phyloP scores from a whole-genome alignment of 2,888 invertebrate species.

The Chloroclysta siterata region DNA sequence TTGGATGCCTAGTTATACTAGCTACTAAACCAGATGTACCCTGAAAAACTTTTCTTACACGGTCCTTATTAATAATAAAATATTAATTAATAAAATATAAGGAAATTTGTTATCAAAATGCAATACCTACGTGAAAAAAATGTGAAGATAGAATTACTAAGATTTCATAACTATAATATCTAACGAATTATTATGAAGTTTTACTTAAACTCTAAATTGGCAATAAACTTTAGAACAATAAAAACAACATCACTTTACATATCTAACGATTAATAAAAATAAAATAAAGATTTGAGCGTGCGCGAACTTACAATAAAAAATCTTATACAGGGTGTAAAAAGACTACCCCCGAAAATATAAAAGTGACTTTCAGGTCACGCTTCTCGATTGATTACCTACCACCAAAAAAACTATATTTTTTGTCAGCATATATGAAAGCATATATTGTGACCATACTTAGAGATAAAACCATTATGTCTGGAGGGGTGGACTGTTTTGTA shows the following conservation, averaged over 20 bases:
- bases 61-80: not conserved
- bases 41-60: constrained; percentile 1
- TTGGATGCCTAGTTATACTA: not conserved
- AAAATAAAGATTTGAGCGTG: constrained; percentile 12
- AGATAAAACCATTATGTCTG: too few species aligned
- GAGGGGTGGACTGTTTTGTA: too few species aligned
- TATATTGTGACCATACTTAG: too few species aligned
- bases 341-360: not conserved
- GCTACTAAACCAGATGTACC: not conserved
- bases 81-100: not conserved
- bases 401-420: too few species aligned
- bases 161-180: not conserved
- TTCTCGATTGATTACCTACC: too few species aligned
- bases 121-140: not conserved
- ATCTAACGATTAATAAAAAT: constrained; percentile 4
- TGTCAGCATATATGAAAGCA: too few species aligned
- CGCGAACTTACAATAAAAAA: not conserved
- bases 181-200: constrained; percentile 16
- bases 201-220: constrained; percentile 9
- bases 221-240: constrained; percentile 11
- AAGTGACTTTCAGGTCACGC: not conserved
- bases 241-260: constrained; percentile 13
- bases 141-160: not conserved
- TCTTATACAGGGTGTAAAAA: not conserved
- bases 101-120: not conserved